phyloP scores from a whole-genome alignment of 1,140 invertebrate species.

The Drosophila obscura region DNA sequence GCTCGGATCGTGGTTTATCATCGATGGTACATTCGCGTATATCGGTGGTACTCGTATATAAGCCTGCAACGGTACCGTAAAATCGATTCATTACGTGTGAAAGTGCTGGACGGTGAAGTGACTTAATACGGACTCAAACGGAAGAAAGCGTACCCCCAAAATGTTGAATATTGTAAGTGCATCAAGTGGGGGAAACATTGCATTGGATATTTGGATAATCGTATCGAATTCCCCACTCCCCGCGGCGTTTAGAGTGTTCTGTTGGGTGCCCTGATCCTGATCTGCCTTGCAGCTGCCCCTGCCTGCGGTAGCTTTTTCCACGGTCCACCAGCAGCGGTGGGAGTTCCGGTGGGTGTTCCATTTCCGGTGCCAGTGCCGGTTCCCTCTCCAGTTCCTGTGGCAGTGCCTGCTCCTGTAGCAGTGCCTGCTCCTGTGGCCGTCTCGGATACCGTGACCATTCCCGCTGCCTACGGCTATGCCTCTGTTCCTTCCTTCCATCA shows the following conservation, averaged over 20 bases:
- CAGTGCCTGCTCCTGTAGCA: conserved; percentile 27
- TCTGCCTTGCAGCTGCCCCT: conserved; percentile 3
- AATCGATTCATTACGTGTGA: conserved; percentile 71
- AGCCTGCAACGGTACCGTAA: conserved; percentile 50
- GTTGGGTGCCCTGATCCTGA: conserved; percentile 15
- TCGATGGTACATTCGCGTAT: no score
- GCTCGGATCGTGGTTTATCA: conserved; percentile 28
- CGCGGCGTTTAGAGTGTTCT: conserved; percentile 9
- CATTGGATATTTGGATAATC: neutral
- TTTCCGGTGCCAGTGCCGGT: conserved; percentile 34
- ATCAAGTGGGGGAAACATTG: conserved; percentile 3
- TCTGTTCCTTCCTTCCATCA: conserved; percentile 13
- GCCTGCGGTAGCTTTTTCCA: conserved; percentile 44
- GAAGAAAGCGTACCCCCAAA: conserved; percentile 17
- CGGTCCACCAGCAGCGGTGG: conserved; percentile 23
- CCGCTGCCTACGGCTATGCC: conserved; percentile 9
- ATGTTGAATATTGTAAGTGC: conserved; percentile 49
- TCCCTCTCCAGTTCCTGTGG: conserved; percentile 28
- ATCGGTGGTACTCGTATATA: conserved; percentile 41
- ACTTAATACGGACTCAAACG: conserved; percentile 44
- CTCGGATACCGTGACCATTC: conserved; percentile 53
- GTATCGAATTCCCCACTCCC: neutral
- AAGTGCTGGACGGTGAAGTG: conserved; percentile 55
- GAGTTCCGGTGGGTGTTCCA: conserved; percentile 31
- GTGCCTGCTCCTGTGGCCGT: conserved; percentile 52